Evolutionary conservation across 2,888 invertebrate genomes (phyloP).

Genomic region (Bhutanitis thaidina): DNA sequence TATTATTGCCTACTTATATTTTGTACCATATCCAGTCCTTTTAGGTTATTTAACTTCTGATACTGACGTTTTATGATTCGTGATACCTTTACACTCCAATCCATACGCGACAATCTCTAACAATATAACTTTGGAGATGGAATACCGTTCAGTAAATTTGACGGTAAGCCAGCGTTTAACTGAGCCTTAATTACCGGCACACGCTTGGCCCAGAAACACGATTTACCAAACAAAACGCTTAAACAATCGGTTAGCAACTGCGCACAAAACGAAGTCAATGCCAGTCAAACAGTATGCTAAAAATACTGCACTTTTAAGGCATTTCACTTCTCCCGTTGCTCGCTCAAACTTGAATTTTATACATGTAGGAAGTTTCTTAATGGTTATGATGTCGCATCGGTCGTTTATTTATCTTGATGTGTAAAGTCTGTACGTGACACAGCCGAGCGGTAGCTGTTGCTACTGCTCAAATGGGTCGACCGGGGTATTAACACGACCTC

Average conservation of each 20-base stretch:
- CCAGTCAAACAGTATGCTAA: slow-evolving; percentile 5
- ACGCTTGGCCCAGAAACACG: slow-evolving; percentile 7
- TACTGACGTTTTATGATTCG: too few relatives aligned
- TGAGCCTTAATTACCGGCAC: slow-evolving; percentile 6
- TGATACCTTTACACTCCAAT: too few relatives aligned
- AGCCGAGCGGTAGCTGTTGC: too few relatives aligned
- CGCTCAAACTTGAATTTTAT: background rate
- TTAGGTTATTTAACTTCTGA: too few relatives aligned
- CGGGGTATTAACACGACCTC: too few relatives aligned
- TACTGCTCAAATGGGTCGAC: too few relatives aligned
- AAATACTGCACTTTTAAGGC: slow-evolving; percentile 1
- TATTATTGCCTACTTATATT: too few relatives aligned
- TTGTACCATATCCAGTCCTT: too few relatives aligned
- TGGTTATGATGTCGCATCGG: too few relatives aligned
- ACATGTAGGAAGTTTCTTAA: too few relatives aligned
- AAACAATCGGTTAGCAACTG: background rate
- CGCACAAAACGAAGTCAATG: slow-evolving; percentile 1
- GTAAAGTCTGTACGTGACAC: too few relatives aligned
- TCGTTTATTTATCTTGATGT: too few relatives aligned
- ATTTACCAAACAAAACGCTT: slow-evolving; percentile 11
- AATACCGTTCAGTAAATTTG: background rate
- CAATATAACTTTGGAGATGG: background rate
- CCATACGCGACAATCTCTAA: background rate
- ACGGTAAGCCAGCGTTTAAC: background rate
- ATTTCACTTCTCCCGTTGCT: background rate